These are phyloP conservation scores for Arrhopalites spinosus DNA, from an alignment of 2,888 invertebrate genomes.

Conservation along the genomic window DNA sequence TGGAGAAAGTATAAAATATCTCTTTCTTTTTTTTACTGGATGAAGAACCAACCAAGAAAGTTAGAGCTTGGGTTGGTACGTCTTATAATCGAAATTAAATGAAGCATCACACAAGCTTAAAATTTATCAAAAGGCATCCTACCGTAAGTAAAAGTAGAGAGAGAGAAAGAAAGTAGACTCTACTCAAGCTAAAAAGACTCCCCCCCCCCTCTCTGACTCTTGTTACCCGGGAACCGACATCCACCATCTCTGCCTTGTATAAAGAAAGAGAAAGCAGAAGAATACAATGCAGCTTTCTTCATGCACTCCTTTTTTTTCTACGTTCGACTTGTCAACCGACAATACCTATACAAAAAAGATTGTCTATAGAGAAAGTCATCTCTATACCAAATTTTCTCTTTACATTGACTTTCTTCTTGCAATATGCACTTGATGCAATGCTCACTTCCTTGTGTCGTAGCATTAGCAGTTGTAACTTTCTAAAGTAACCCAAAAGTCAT, in stretches of 20 bases:
- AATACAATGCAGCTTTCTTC: neutral
- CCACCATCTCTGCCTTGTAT: neutral
- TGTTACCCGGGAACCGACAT: too few relatives aligned
- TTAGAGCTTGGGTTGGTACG: slow-evolving; percentile 14
- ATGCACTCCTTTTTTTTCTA: neutral
- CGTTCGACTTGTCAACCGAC: too few relatives aligned
- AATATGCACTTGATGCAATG: slow-evolving; percentile 1
- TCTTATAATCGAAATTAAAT: slow-evolving; percentile 41
- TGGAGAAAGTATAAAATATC: slow-evolving; percentile 22
- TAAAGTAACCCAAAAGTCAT: neutral
- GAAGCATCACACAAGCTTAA: slow-evolving; percentile 38
- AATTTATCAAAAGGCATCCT: slow-evolving; percentile 40
- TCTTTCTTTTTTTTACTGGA: neutral
- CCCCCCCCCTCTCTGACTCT: neutral
- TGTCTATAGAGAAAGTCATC: too few relatives aligned
- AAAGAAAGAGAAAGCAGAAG: neutral
- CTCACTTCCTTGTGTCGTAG: neutral
- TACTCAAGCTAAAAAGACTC: neutral
- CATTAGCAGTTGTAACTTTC: neutral
- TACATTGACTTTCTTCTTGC: neutral
- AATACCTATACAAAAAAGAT: too few relatives aligned
- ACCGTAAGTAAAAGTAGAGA: slow-evolving; percentile 32
- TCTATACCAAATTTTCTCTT: neutral
- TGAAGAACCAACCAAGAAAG: neutral
- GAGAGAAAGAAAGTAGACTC: neutral